Evolutionary conservation across 2,888 invertebrate species (phyloP).

Genomic region (Cryptophagus acutangulus): DNA sequence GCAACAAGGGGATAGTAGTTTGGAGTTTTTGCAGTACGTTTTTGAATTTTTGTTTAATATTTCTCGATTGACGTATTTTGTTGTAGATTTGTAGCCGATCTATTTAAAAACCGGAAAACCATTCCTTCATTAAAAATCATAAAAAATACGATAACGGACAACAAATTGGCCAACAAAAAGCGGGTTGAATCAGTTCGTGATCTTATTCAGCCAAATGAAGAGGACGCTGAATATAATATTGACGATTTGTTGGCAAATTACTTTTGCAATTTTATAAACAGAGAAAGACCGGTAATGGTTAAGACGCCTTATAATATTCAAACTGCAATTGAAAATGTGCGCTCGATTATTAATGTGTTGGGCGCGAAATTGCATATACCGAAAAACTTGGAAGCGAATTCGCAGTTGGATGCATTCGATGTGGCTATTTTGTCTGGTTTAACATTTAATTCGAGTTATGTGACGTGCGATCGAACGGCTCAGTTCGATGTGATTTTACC

Average conservation of each 20-base stretch:
- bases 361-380: conserved; percentile 29
- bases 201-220: not conserved
- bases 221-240: too few species aligned
- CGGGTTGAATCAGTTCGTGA: not conserved
- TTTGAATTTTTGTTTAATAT: not conserved
- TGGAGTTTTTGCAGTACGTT: conserved; percentile 25
- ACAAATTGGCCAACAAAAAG: too few species aligned
- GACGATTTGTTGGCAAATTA: conserved; percentile 30
- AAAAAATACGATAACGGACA: conserved; percentile 7
- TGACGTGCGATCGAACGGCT: conserved; percentile 2
- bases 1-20: conserved; percentile 14
- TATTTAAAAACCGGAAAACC: conserved; percentile 16
- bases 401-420: conserved; percentile 29
- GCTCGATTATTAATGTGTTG: conserved; percentile 23
- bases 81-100: conserved; percentile 15
- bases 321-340: conserved; percentile 20
- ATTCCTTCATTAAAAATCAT: conserved; percentile 22
- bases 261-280: conserved; percentile 24
- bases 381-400: conserved; percentile 19
- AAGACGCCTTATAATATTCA: conserved; percentile 13
- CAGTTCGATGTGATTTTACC: conserved; percentile 25
- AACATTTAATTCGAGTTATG: too few species aligned
- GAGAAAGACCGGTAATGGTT: conserved; percentile 9
- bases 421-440: conserved; percentile 28
- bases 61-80: not conserved